Base-by-base conservation (phyloP, 2,113 vertebrate species). In the Garra rufa region DNA sequence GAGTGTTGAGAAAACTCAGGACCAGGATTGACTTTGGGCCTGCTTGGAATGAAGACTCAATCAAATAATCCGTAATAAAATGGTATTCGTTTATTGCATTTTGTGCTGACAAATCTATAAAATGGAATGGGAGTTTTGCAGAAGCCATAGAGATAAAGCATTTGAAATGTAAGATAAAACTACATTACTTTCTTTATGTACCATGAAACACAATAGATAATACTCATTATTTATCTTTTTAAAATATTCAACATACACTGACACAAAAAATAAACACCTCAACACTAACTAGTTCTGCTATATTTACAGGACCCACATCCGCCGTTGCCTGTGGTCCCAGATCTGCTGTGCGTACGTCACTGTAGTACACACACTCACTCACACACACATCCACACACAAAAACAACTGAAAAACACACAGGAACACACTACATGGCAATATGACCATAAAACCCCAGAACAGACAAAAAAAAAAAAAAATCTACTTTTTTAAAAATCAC, bases 41-140 rank as follows among this genome's bases (percentile, higher is more conserved):
- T 38, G 26, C 21, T 26, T 8, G n/a, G 13, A 43, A 92, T 90
- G 88, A 94, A 91, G 88, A 91, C 55, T 86, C 85, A 3, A 84
- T 89, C 92, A 88, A 91, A 88, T 71, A 86, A 91, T 85, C 94
- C 96, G 95, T 98, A 97, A 95, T 98, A 98, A 99, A 99, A 98
- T 99, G 95, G 93, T 96, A 95, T 96, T 93, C 88, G 88, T 95
- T 99, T 99, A 99, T 99, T 99, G 98, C 97, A 98, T 99, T 99
- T 98, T 98, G 97, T 99, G 97, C 97, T 98, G 98, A 98, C 94
- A 92, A 95, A 94, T 98, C 97, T 98, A 97, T 96, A 98, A 99
- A 99, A 98, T 97, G 93, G 94, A 96, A 98, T 95, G 95, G 94
- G 94, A 95, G 94, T 91, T 93, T 95, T 96, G 96, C 96, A 95